Base-by-base conservation (phyloP, 2,113 vertebrate genomes). In the Lepidiolamprologus cunningtoni region DNA sequence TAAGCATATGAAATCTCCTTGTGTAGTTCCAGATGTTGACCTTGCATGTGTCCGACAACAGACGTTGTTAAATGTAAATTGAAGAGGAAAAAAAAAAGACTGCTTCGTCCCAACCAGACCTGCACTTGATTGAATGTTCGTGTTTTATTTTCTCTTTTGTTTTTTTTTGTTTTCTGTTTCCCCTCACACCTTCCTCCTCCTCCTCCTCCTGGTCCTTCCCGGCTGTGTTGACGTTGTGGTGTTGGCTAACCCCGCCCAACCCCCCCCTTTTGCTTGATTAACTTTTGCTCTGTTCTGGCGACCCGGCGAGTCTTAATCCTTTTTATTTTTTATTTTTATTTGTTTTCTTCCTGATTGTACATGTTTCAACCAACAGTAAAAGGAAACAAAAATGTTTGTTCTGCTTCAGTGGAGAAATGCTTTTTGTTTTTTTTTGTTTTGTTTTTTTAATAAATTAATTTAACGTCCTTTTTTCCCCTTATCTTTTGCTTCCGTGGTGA, bases 21-120 rank as follows among this genome's bases (percentile, higher is more conserved):
- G 96, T 97, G 96, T 97, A 96, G 97, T 91, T 96, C 95, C 96
- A 96, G 96, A 96, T 89, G 96, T 95, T 89, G 90, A 96, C 96
- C 96, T 96, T 97, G 97, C 97, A 97, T 97, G 97, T 97, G 94
- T 91, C 95, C 93, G 92, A 96, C 88, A 93, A 95, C 94, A 95
- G 90, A 91, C 95, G 95, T 92, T 96, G 94, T 94, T 95, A 96
- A 95, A 95, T 96, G 94, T 95, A 94, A 91, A 89, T 86, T 76
- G 89, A 93, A 93, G 91, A 45, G 82, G 82, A 81, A 95, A 71
- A 55, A 78, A 52, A 80, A 58, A 92, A 89, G 94, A 94, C 96
- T 92, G 96, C 95, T 95, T 95, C 96, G 92, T 94, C 95, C 96
- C 94, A 96, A 95, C 95, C 95, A 95, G 94, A 96, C 96, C 97